Evolutionary conservation across 2,888 invertebrate genomes (phyloP).

Genomic region (Lucinisca nassula): DNA sequence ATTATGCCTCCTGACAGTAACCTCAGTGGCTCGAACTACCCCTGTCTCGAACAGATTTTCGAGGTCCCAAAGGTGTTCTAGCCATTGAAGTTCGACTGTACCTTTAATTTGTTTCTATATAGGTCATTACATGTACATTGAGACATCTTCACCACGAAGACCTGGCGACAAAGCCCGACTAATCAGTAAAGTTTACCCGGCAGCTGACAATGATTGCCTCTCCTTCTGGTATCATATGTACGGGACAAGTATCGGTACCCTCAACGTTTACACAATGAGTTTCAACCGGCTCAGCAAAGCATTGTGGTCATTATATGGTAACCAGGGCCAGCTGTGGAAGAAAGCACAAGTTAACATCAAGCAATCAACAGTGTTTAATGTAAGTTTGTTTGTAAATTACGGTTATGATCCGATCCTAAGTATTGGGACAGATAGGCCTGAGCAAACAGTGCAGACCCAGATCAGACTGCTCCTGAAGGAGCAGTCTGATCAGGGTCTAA

Average conservation of each 20-base stretch:
- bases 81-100: no score
- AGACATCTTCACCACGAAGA: constrained; percentile 73
- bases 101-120: no score
- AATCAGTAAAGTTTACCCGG: constrained; percentile 72
- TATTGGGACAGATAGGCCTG: no score
- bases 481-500: no score
- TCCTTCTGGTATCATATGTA: constrained; percentile 86
- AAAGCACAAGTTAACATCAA: constrained; percentile 79
- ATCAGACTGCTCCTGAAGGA: no score
- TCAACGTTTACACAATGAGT: constrained; percentile 78
- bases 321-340: constrained; percentile 83
- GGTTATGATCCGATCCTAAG: no score
- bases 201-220: constrained; percentile 80
- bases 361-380: constrained; percentile 75
- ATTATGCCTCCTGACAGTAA: no score
- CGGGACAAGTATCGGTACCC: constrained; percentile 79
- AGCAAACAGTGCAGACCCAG: no score
- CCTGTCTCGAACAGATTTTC: no score
- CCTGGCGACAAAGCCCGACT: constrained; percentile 79
- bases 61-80: no score
- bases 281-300: constrained; percentile 65
- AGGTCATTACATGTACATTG: constrained; percentile 84
- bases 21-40: no score
- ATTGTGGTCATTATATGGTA: constrained; percentile 78
- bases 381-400: no score